Evolutionary conservation across 2,113 vertebrate genomes (phyloP).

Genomic region (Rhinolophus ferrumequinum): DNA sequence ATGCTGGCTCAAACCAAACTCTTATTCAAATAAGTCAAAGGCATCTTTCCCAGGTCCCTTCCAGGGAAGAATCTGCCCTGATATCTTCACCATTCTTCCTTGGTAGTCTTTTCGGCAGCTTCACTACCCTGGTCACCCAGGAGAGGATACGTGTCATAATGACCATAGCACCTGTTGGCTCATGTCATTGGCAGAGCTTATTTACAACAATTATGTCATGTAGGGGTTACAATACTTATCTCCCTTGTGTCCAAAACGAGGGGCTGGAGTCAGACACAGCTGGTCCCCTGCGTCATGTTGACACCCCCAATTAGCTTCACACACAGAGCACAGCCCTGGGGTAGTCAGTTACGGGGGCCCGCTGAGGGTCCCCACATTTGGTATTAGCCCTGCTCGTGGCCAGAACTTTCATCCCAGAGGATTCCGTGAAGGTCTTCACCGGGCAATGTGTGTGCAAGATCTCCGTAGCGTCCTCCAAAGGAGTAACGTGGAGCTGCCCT

Average conservation of each 20-base stretch:
- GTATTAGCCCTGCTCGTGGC: background rate
- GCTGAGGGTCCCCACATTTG: rapidly evolving
- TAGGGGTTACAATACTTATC: rapidly evolving
- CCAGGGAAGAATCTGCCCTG: rapidly evolving
- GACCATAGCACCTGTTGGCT: background rate
- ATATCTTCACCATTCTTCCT: rapidly evolving
- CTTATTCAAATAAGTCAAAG: rapidly evolving
- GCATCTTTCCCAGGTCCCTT: background rate
- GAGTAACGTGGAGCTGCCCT: background rate
- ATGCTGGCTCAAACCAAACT: rapidly evolving
- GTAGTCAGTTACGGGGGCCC: too few species aligned
- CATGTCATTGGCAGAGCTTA: rapidly evolving
- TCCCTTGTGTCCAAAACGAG: background rate
- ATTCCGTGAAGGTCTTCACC: rapidly evolving
- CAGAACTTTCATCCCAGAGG: background rate
- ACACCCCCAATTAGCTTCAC: rapidly evolving
- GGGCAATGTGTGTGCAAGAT: rapidly evolving
- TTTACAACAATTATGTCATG: rapidly evolving
- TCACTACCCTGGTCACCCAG: background rate
- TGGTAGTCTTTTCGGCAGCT: rapidly evolving
- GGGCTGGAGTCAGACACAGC: background rate
- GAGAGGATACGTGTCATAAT: rapidly evolving
- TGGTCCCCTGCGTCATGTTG: rapidly evolving
- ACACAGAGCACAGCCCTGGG: rapidly evolving
- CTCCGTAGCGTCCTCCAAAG: background rate